Conservation (phyloP, 2,113 vertebrate species). For the Empidonax traillii region DNA sequence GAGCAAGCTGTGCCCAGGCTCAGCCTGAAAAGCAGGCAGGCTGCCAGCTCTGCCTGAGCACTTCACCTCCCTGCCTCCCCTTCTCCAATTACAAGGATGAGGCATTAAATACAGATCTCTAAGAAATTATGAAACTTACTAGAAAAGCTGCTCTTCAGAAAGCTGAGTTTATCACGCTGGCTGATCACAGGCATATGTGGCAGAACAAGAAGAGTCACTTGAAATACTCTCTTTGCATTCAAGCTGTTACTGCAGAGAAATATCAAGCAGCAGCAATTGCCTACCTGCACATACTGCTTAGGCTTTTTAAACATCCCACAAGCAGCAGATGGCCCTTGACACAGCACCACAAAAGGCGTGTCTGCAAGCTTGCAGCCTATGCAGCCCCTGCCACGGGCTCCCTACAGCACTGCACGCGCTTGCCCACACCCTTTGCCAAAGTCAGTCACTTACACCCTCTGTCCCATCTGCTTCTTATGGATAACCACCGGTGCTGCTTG, state of each 20-base stretch:
- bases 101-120: not conserved
- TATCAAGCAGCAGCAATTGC: not conserved
- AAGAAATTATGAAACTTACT: not conserved
- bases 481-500: accelerated
- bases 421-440: not conserved
- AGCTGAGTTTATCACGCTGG: not conserved
- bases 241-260: not conserved
- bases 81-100: not conserved
- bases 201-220: not conserved
- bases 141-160: not conserved
- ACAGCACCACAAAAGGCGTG: accelerated
- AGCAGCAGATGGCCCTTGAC: accelerated
- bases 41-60: not conserved
- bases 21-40: not conserved
- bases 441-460: not conserved
- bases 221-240: not conserved
- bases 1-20: not conserved
- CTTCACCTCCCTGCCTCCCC: not conserved
- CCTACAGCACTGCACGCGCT: accelerated
- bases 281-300: not conserved
- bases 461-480: not conserved
- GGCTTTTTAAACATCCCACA: not conserved
- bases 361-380: not conserved
- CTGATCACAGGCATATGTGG: not conserved
- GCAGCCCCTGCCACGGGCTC: not conserved